phyloP scores from a whole-genome alignment of 1,140 invertebrate species.

The Amphibalanus amphitrite region DNA sequence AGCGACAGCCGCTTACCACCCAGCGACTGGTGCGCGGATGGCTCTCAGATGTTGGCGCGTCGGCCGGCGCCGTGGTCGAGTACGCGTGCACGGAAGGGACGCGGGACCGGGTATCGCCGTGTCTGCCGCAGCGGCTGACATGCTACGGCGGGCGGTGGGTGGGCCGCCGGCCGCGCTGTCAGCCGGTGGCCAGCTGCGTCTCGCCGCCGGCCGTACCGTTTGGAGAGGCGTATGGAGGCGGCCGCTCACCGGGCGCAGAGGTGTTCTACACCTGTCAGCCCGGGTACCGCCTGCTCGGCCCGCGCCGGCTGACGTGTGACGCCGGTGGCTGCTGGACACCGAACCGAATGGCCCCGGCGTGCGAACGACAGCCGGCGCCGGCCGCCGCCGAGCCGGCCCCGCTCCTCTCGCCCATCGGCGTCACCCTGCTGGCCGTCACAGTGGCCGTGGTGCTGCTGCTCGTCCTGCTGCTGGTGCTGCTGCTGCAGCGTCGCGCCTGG shows the following conservation, averaged over 20 bases:
- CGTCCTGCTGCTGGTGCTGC: conserved; percentile 25
- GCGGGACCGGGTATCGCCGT: conserved; percentile 15
- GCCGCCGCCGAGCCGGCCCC: conserved; percentile 9
- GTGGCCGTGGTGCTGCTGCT: conserved; percentile 22
- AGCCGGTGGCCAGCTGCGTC: conserved; percentile 18
- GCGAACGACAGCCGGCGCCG: conserved; percentile 1
- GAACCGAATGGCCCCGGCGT: conserved; percentile 20
- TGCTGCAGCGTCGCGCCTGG: conserved; percentile 30
- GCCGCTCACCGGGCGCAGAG: conserved; percentile 3
- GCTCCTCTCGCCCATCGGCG: conserved; percentile 23
- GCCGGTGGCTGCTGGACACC: conserved; percentile 31
- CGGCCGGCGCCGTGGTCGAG: conserved; percentile 24
- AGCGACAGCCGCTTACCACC: conserved; percentile 12
- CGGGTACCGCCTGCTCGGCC: conserved; percentile 28
- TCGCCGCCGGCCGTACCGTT: conserved; percentile 17
- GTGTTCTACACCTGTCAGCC: conserved; percentile 28
- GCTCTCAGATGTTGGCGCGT: conserved; percentile 15
- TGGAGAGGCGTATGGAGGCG: conserved; percentile 15
- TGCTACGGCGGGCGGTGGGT: conserved; percentile 18
- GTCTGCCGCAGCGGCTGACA: conserved; percentile 11
- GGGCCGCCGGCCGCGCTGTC: conserved; percentile 17
- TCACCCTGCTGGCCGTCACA: conserved; percentile 31
- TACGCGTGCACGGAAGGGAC: conserved; percentile 30
- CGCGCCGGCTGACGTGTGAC: conserved; percentile 25
- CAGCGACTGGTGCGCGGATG: conserved; percentile 15